Conservation (phyloP, 2,113 vertebrate species). For the human (Homo sapiens) region DNA sequence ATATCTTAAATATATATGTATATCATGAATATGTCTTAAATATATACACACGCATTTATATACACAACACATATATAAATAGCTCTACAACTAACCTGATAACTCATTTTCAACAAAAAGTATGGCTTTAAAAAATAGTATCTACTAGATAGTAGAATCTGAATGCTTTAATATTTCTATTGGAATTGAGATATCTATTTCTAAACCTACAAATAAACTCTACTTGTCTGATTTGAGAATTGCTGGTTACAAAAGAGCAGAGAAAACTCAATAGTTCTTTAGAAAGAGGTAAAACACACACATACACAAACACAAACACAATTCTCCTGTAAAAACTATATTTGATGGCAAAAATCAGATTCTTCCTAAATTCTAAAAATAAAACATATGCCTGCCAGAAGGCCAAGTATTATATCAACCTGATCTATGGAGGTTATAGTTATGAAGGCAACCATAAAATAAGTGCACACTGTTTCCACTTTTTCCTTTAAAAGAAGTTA, state of each 20-base stretch:
- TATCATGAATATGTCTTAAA: neutral
- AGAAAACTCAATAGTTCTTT: constrained; percentile 23
- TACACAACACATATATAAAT: neutral
- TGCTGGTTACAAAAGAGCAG: neutral
- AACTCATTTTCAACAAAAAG: neutral
- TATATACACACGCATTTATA: neutral
- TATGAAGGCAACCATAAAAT: neutral
- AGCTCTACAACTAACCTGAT: neutral
- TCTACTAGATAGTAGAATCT: neutral
- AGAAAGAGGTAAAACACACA: neutral
- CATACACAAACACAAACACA: neutral
- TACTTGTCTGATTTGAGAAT: neutral
- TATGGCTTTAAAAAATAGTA: neutral
- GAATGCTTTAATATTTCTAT: neutral
- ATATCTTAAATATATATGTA: neutral
- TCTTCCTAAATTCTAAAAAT: neutral
- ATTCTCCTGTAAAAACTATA: neutral
- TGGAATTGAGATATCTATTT: neutral
- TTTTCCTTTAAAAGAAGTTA: neutral
- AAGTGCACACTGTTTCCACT: neutral
- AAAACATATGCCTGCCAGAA: neutral
- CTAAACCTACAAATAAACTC: neutral
- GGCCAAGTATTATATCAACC: neutral
- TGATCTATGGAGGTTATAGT: neutral
- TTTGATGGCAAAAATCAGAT: neutral